Evolutionary conservation across 2,888 invertebrate genomes (phyloP).

Genomic region (Polietes domitor): DNA sequence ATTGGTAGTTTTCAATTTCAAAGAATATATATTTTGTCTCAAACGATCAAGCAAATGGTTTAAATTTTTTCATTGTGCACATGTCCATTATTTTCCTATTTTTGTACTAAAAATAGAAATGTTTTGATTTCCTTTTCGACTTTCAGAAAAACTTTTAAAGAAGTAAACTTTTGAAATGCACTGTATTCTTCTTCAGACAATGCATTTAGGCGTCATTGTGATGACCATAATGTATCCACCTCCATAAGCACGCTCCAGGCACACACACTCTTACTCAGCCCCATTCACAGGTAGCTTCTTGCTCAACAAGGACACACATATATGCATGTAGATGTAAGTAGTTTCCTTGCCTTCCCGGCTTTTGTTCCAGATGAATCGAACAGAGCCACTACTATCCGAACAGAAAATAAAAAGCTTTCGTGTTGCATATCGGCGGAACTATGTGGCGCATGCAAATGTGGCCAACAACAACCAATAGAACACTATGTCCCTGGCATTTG

Average conservation of each 20-base stretch:
- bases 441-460: background rate
- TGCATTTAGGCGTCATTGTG: constrained; percentile 15
- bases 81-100: too few species aligned
- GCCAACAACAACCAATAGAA: too few species aligned
- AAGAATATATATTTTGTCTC: too few species aligned
- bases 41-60: too few species aligned
- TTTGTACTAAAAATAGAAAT: too few species aligned
- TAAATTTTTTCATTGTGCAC: too few species aligned
- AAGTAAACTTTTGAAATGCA: background rate
- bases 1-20: too few species aligned
- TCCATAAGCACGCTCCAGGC: background rate
- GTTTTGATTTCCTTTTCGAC: too few species aligned
- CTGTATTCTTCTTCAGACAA: background rate
- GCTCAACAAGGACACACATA: background rate
- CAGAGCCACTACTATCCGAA: background rate
- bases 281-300: background rate
- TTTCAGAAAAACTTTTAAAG: too few species aligned
- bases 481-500: background rate
- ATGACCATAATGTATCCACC: constrained; percentile 3
- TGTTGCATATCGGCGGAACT: background rate
- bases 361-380: background rate
- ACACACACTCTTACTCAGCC: background rate
- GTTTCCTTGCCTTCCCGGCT: constrained; percentile 4
- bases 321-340: background rate
- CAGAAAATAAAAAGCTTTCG: background rate